These are phyloP conservation scores for Lithobates pipiens DNA, from an alignment of 2,797 vertebrate genomes.

Conservation along the genomic window DNA sequence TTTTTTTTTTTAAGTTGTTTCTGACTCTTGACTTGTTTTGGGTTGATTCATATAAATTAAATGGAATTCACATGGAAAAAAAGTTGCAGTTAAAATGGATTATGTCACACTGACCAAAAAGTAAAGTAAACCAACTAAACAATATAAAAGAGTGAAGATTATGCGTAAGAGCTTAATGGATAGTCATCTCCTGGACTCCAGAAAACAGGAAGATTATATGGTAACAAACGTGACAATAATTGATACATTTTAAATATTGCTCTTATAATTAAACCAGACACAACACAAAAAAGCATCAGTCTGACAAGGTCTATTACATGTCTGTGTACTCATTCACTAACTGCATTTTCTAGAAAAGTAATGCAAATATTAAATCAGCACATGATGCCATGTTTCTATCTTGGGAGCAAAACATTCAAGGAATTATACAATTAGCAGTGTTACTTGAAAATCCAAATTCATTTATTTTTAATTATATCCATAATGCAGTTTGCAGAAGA, in stretches of 20 bases:
- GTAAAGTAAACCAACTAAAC: too few species aligned
- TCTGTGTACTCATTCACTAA: not conserved
- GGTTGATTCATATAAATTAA: too few species aligned
- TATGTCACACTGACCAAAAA: too few species aligned
- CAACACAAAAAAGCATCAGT: too few species aligned
- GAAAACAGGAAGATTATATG: too few species aligned
- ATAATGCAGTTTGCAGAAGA: conserved; percentile 52
- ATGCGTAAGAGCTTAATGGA: not conserved
- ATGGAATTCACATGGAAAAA: too few species aligned
- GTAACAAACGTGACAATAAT: not conserved
- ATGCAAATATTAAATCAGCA: conserved; percentile 31
- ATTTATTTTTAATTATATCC: conserved; percentile 61
- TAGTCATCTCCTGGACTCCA: not conserved
- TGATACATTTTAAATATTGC: not conserved
- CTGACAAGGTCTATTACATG: not conserved
- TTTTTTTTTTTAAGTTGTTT: too few species aligned
- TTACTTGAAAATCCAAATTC: conserved; percentile 46
- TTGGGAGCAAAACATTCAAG: conserved; percentile 41
- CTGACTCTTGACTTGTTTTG: too few species aligned
- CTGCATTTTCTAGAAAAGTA: not conserved
- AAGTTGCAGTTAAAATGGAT: too few species aligned
- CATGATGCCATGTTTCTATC: conserved; percentile 19
- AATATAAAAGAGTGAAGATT: not conserved
- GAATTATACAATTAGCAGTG: conserved; percentile 51
- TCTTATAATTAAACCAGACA: not conserved